Evolutionary conservation across 2,797 vertebrate species (phyloP), one percentile per base, ranked within the genome.

Genomic region (Trachurus trachurus): DNA sequence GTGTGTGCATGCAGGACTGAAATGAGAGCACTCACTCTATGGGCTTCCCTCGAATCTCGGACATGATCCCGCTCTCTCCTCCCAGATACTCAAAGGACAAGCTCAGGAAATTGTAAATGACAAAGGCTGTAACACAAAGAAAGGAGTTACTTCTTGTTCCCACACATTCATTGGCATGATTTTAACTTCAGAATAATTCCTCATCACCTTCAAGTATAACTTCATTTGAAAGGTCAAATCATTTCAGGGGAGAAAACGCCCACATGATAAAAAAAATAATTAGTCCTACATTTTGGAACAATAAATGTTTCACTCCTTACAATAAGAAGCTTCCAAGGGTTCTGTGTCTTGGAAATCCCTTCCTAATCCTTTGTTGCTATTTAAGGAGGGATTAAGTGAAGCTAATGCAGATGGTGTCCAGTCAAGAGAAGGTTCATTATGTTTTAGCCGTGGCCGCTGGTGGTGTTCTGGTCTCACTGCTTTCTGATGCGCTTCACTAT

Each of bases 91-190:
- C 98, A 15, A 99, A 99, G 76, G 98, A 99, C 80, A 99, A 95
- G 87, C 97, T 99, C 90, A 99, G 94, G 92, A 99, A 99, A 89
- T 98, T 99, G 92, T 99, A 99, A 86, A 99, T 99, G 82, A 98
- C 98, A 34, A 99, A 99, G 2, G 98, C 98, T 99, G 94, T 4
- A 84, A 83, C 4, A 93, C 59, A 91, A 76, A 92, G 66, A 82
- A 22, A 60, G 47, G 9, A 52, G 50, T 62, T 37, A 75, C 6
- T 6, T 71, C 7, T 57, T 72, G 59, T 44, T 58, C 3, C n/a
- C 39, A 60, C 42, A 37, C 15, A 21, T 57, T 31, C 22, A 66
- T 6, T 49, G 47, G 26, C 49, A 22, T 47, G 50, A 71, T 31
- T 75, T 64, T 10, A 62, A 77, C 44, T 56, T 26, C 0, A 19